These are phyloP conservation scores for Acomys russatus DNA, from an alignment of 2,797 vertebrate genomes.

Conservation along the genomic window DNA sequence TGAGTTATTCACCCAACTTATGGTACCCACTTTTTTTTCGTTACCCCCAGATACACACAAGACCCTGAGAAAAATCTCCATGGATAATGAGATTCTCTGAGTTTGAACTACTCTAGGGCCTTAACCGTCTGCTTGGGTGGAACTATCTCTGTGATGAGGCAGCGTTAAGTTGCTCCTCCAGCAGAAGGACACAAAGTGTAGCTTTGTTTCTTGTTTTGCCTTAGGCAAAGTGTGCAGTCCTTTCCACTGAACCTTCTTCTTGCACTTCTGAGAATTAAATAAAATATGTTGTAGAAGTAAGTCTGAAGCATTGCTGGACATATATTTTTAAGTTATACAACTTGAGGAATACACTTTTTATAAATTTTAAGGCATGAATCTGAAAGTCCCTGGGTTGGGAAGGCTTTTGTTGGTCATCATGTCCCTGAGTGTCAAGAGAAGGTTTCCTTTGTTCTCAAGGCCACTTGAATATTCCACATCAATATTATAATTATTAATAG, in stretches of 20 bases:
- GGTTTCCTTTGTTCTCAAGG: neutral
- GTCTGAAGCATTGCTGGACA: neutral
- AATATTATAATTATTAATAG: neutral
- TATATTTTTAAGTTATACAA: neutral
- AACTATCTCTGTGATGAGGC: neutral
- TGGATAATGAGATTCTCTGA: neutral
- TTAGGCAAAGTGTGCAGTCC: neutral
- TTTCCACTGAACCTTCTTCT: neutral
- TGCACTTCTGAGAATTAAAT: slow-evolving; percentile 16
- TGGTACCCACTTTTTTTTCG: neutral
- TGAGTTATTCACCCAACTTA: neutral
- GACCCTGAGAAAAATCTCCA: neutral
- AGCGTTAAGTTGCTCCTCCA: neutral
- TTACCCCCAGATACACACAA: neutral
- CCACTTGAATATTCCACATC: neutral
- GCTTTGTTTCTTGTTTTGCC: neutral
- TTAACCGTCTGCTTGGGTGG: neutral
- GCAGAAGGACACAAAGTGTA: neutral
- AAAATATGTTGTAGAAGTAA: neutral
- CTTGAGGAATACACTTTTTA: neutral
- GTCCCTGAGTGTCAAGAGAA: neutral
- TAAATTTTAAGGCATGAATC: neutral
- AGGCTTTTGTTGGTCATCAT: neutral
- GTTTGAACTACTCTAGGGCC: neutral
- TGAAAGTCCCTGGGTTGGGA: neutral